These are phyloP conservation scores for Drosophila rubida DNA, from an alignment of 2,888 invertebrate genomes.

Conservation along the genomic window DNA sequence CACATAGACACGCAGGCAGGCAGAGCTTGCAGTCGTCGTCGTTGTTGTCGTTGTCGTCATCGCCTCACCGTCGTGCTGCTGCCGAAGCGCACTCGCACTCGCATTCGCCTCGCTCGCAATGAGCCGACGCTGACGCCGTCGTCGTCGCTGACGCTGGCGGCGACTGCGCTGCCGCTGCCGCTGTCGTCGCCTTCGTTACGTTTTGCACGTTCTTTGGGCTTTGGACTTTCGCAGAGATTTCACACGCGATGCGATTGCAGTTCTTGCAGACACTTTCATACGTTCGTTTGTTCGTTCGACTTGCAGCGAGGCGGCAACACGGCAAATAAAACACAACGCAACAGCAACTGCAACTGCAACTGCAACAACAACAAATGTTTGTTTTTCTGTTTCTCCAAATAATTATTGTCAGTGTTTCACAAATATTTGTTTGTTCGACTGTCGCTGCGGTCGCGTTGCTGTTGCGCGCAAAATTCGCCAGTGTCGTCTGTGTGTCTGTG, in stretches of 20 bases:
- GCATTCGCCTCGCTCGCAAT: conserved; percentile 44
- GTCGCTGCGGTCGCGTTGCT: conserved; percentile 32
- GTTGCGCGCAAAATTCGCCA: conserved; percentile 53
- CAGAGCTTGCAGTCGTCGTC: conserved; percentile 46
- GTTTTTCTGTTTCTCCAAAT: background rate
- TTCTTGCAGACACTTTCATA: conserved; percentile 85
- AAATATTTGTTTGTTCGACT: conserved; percentile 6
- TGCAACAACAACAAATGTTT: conserved; percentile 5
- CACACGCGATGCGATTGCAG: conserved; percentile 84
- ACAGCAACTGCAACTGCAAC: conserved; percentile 8
- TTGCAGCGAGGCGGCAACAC: conserved; percentile 75
- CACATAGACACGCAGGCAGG: conserved; percentile 35
- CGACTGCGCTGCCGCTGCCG: conserved; percentile 28
- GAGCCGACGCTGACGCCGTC: too few species aligned
- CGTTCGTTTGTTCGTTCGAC: conserved; percentile 81
- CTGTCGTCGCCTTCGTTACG: conserved; percentile 52
- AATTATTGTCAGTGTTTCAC: background rate
- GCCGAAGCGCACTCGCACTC: conserved; percentile 53
- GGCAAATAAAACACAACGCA: conserved; percentile 16
- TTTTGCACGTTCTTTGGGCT: conserved; percentile 77
- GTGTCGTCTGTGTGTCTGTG: conserved; percentile 9
- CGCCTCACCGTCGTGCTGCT: conserved; percentile 51
- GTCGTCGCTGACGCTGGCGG: conserved; percentile 10
- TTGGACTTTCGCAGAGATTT: conserved; percentile 84
- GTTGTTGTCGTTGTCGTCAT: conserved; percentile 45